Evolutionary conservation across 2,113 vertebrate species (phyloP).

Genomic region (Ciconia maguari): DNA sequence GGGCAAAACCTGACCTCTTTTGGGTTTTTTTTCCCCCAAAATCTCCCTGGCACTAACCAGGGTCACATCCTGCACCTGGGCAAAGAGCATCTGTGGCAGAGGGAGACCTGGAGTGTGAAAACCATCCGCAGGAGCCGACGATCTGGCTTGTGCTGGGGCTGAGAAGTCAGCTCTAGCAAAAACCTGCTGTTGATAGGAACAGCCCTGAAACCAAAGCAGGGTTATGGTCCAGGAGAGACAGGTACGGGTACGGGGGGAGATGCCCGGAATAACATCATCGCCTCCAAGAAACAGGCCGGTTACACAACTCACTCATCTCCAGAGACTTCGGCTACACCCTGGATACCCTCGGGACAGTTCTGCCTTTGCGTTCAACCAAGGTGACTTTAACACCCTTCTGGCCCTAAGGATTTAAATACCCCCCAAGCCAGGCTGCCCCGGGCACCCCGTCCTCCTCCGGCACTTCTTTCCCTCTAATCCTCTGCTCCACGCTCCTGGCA

Average conservation of each 20-base stretch:
- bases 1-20: neutral
- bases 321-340: neutral
- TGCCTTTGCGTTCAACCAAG: neutral
- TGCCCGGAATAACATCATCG: accelerated
- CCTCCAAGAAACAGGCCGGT: neutral
- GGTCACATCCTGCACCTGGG: accelerated
- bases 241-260: accelerated
- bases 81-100: neutral
- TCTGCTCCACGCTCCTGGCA: neutral
- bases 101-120: accelerated
- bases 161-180: neutral
- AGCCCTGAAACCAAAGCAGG: neutral
- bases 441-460: neutral
- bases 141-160: too few species aligned
- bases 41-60: too few species aligned
- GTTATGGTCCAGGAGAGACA: neutral
- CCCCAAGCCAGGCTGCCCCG: neutral
- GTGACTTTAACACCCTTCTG: neutral
- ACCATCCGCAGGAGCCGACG: neutral
- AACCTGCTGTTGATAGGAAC: accelerated
- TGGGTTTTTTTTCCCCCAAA: accelerated
- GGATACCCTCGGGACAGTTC: neutral
- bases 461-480: neutral
- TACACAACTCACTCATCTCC: neutral
- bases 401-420: neutral